phyloP scores from a whole-genome alignment of 2,113 vertebrate species.

The Eulemur macaco region DNA sequence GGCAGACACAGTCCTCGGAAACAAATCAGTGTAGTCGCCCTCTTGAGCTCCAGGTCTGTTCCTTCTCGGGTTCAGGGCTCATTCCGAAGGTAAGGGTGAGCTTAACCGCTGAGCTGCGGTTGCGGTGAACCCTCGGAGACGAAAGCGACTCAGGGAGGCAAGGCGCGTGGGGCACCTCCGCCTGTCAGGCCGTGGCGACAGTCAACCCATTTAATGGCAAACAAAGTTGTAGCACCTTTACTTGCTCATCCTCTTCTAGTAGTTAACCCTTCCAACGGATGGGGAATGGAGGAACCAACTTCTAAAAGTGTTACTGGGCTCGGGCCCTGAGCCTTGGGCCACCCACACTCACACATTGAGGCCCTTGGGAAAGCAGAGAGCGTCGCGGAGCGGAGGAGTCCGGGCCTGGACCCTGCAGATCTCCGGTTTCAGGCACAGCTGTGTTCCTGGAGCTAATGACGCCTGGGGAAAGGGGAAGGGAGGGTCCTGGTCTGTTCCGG shows the following conservation, averaged over 20 bases:
- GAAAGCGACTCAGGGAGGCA: neutral
- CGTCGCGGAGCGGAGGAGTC: neutral
- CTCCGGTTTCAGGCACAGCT: neutral
- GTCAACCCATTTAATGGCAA: neutral
- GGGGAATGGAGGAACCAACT: no score
- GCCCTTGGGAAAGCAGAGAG: neutral
- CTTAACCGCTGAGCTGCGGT: neutral
- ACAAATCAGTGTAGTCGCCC: neutral
- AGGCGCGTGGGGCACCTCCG: neutral
- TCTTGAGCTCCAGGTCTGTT: rapidly evolving
- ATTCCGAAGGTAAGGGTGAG: no score
- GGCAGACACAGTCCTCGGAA: neutral
- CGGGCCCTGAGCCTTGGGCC: neutral
- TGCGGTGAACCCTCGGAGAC: neutral
- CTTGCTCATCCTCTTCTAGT: neutral
- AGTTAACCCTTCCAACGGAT: neutral
- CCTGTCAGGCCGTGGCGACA: neutral
- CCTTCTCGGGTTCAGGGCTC: neutral
- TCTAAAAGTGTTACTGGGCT: neutral
- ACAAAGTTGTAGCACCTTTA: neutral
- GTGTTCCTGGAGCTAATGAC: neutral
- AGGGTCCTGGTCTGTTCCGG: no score
- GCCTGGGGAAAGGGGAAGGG: rapidly evolving
- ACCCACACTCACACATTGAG: neutral
- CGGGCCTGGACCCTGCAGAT: rapidly evolving